Conservation (phyloP, 1,140 invertebrate genomes). For the Platyscapa corneri region DNA sequence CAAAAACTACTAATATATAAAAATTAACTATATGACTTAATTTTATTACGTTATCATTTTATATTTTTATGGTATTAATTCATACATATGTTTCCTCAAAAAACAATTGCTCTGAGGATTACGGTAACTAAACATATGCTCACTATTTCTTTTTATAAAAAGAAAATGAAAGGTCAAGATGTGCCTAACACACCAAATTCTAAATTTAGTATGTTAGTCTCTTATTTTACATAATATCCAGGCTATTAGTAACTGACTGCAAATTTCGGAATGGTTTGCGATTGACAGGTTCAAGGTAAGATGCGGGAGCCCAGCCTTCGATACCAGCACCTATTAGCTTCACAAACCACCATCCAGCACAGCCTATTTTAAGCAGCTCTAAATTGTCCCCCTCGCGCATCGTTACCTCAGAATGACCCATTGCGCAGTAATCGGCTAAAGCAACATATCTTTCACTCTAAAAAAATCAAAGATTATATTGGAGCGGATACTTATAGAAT, state of each 20-base stretch:
- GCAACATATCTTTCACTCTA: constrained; percentile 86
- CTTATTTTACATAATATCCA: constrained; percentile 73
- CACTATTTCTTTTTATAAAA: too few species aligned
- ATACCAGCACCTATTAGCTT: constrained; percentile 82
- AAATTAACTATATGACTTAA: too few species aligned
- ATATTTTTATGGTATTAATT: background rate
- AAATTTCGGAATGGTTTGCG: constrained; percentile 82
- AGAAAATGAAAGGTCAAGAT: background rate
- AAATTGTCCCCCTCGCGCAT: constrained; percentile 91
- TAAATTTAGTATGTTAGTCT: constrained; percentile 70
- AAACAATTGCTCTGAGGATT: background rate
- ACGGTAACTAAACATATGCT: too few species aligned
- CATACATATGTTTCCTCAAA: background rate
- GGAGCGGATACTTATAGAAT: too few species aligned
- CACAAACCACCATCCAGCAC: constrained; percentile 97
- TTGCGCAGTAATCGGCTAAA: constrained; percentile 92
- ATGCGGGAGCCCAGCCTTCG: constrained; percentile 95
- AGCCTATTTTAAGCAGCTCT: constrained; percentile 91
- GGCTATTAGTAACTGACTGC: constrained; percentile 74
- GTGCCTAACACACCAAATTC: constrained; percentile 33
- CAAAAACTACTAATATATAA: too few species aligned
- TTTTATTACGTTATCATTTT: too few species aligned
- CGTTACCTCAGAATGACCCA: constrained; percentile 90
- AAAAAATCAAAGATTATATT: constrained; percentile 46
- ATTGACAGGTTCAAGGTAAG: constrained; percentile 88